These are phyloP conservation scores for Ellobium chinense DNA, from an alignment of 2,888 invertebrate species.

Conservation along the genomic window DNA sequence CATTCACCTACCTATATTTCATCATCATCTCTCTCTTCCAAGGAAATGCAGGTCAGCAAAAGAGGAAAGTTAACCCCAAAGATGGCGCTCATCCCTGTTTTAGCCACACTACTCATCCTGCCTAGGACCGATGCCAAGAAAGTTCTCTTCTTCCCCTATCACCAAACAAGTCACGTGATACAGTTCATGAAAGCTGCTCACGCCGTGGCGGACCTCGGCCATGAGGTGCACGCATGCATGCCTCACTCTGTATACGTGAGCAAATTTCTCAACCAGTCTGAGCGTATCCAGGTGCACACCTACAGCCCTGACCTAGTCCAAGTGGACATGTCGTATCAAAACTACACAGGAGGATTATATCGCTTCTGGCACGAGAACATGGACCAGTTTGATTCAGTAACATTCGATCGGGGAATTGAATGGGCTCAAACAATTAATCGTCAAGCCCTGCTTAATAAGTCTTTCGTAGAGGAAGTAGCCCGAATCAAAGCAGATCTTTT, in stretches of 20 bases:
- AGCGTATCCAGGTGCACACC: not conserved
- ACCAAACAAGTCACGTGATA: conserved; percentile 34
- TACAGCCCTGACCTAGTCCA: conserved; percentile 11
- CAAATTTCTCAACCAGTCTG: not conserved
- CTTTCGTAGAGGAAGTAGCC: not conserved
- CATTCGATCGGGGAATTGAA: not conserved
- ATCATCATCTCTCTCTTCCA: no score
- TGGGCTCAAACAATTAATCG: not conserved
- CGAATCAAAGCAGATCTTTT: conserved; percentile 29
- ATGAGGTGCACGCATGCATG: conserved; percentile 23
- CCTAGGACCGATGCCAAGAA: conserved; percentile 21
- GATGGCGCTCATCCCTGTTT: no score
- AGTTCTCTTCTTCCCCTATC: conserved; percentile 24
- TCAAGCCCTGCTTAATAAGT: not conserved
- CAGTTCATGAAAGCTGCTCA: conserved; percentile 24
- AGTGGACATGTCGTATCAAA: not conserved
- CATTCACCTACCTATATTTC: no score
- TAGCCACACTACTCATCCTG: no score
- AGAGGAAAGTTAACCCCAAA: no score
- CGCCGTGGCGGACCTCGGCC: conserved; percentile 32
- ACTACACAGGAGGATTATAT: not conserved
- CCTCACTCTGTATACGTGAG: not conserved
- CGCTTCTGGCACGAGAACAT: conserved; percentile 1
- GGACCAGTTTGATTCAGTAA: not conserved
- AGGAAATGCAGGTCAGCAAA: no score